Conservation (phyloP, 2,113 vertebrate species). For the Peromyscus californicus region DNA sequence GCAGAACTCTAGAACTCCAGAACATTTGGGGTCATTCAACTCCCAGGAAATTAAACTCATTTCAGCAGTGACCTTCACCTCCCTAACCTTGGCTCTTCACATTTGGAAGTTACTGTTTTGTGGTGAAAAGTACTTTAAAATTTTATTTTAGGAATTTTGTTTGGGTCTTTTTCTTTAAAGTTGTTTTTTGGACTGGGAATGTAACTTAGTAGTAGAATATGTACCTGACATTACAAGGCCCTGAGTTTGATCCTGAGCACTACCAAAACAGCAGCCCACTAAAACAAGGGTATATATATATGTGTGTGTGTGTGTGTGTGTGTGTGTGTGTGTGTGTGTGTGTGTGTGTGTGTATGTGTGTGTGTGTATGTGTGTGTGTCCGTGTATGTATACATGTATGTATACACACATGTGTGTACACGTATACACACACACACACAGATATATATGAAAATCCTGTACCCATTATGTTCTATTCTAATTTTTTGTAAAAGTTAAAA, state of each 20-base stretch:
- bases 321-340: not conserved
- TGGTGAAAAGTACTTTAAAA: not conserved
- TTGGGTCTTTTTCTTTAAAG: not conserved
- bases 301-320: not conserved
- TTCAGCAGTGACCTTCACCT: not conserved
- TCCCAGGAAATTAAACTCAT: not conserved
- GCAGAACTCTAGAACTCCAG: not conserved
- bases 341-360: not conserved
- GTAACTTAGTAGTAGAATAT: not conserved
- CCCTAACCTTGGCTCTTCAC: not conserved
- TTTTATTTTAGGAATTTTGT: not conserved
- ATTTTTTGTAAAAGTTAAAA: not conserved
- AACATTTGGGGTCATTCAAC: not conserved
- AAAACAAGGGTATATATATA: not conserved
- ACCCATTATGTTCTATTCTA: not conserved
- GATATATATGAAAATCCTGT: not conserved
- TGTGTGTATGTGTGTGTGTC: fast-evolving
- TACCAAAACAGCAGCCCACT: not conserved
- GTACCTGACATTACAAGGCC: not conserved
- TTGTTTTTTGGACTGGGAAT: not conserved
- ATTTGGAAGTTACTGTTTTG: not conserved
- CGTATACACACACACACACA: not conserved
- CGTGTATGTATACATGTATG: too few relatives aligned
- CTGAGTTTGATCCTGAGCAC: not conserved
- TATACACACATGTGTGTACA: too few relatives aligned